Conservation (phyloP, 1,140 invertebrate genomes). For the Stegodyphus dumicola region DNA sequence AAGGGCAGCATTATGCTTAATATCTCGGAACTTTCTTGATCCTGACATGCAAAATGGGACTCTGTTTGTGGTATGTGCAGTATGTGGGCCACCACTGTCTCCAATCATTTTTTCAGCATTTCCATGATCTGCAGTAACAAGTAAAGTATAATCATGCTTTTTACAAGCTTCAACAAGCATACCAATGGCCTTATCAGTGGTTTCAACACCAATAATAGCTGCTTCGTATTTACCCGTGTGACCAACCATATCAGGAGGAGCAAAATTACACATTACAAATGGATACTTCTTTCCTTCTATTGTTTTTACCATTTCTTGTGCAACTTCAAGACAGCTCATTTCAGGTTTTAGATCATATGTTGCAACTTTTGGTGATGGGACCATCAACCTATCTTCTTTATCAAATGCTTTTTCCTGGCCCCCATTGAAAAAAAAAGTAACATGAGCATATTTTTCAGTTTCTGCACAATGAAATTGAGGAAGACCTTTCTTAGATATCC, state of each 20-base stretch:
- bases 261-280: conserved; percentile 72
- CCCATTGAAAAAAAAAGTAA: conserved; percentile 72
- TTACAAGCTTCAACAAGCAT: conserved; percentile 68
- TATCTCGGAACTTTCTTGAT: conserved; percentile 62
- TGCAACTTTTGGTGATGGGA: conserved; percentile 71
- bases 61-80: conserved; percentile 70
- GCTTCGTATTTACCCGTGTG: conserved; percentile 71
- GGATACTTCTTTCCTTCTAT: conserved; percentile 67
- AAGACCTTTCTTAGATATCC: conserved; percentile 66
- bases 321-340: conserved; percentile 69
- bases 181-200: conserved; percentile 68
- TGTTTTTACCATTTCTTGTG: conserved; percentile 69
- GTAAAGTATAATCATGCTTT: conserved; percentile 67
- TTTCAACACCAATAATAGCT: conserved; percentile 69
- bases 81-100: conserved; percentile 68
- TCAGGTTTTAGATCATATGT: conserved; percentile 71
- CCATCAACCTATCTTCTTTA: conserved; percentile 69
- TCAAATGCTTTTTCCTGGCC: conserved; percentile 69
- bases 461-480: conserved; percentile 71
- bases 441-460: conserved; percentile 72
- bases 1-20: conserved; percentile 66
- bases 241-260: conserved; percentile 72
- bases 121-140: conserved; percentile 71
- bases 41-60: conserved; percentile 65
- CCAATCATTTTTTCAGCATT: conserved; percentile 71